A percentile compares a stretch with the other conserved stretches of the same genome.
Conservation (phyloP, 2,888 invertebrate genomes). For the Tenthredo distinguenda region DNA sequence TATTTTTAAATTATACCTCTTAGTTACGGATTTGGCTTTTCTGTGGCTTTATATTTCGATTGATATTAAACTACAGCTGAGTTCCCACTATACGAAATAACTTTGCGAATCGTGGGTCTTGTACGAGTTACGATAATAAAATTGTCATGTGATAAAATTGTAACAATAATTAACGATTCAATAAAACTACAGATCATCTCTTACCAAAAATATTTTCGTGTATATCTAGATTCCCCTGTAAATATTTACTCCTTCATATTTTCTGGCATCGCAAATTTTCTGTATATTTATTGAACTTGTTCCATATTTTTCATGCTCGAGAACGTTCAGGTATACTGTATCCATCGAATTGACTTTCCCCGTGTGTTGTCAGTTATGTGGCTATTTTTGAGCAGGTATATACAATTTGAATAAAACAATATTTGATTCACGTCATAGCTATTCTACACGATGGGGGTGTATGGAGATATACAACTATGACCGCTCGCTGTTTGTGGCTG, state of each 20-base stretch:
- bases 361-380: not conserved
- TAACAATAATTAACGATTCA: slow-evolving; percentile 2
- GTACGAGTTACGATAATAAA: too few species aligned
- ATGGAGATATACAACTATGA: not conserved
- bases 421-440: not conserved
- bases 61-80: not conserved
- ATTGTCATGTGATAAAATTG: not conserved
- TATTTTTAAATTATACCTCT: slow-evolving; percentile 21
- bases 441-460: not conserved
- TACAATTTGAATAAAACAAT: not conserved
- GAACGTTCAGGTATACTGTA: not conserved
- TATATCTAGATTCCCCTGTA: not conserved
- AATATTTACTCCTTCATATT: not conserved
- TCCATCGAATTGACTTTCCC: not conserved
- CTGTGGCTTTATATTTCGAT: not conserved
- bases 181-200: not conserved
- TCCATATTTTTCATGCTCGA: not conserved
- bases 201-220: not conserved
- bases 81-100: not conserved
- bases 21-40: slow-evolving; percentile 23
- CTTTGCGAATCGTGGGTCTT: not conserved
- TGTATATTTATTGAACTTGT: not conserved
- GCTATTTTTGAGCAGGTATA: not conserved
- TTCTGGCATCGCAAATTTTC: not conserved
- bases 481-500: not conserved